Evolutionary conservation across 2,888 invertebrate species (phyloP).

Genomic region (Galeruca laticollis): DNA sequence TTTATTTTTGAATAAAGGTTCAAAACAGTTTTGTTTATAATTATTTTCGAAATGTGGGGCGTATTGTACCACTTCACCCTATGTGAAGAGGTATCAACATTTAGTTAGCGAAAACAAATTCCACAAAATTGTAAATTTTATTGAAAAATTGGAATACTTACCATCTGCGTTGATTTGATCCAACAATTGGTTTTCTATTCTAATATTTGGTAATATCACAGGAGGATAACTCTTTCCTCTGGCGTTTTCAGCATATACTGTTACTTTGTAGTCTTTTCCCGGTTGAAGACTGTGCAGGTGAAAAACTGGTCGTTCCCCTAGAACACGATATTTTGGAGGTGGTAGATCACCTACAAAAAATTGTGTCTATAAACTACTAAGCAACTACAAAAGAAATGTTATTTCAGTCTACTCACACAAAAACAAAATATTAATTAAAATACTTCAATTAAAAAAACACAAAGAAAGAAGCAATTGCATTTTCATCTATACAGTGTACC

Average conservation of each 20-base stretch:
- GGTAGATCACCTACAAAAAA: conserved; percentile 56
- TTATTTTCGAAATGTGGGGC: too few relatives aligned
- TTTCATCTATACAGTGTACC: too few relatives aligned
- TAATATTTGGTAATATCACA: conserved; percentile 77
- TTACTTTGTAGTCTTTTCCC: conserved; percentile 81
- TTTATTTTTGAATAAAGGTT: too few relatives aligned
- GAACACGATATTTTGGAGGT: conserved; percentile 70
- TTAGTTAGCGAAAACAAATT: too few relatives aligned
- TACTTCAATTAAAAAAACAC: neutral
- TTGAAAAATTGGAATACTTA: conserved; percentile 15
- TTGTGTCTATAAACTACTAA: conserved; percentile 22
- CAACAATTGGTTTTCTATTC: conserved; percentile 46
- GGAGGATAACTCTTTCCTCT: conserved; percentile 82
- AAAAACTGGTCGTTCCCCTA: conserved; percentile 78
- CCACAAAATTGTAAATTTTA: neutral
- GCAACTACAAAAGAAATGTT: neutral
- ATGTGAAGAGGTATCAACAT: too few relatives aligned
- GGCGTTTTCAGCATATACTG: conserved; percentile 86
- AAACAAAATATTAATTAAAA: neutral
- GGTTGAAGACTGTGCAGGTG: conserved; percentile 80
- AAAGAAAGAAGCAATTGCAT: neutral
- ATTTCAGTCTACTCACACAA: neutral
- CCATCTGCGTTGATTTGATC: conserved; percentile 39
- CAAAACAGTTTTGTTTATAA: too few relatives aligned
- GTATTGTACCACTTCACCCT: too few relatives aligned